Base-by-base conservation (phyloP, 2,113 vertebrate genomes). In the Calyptommatus sinebrachiatus region DNA sequence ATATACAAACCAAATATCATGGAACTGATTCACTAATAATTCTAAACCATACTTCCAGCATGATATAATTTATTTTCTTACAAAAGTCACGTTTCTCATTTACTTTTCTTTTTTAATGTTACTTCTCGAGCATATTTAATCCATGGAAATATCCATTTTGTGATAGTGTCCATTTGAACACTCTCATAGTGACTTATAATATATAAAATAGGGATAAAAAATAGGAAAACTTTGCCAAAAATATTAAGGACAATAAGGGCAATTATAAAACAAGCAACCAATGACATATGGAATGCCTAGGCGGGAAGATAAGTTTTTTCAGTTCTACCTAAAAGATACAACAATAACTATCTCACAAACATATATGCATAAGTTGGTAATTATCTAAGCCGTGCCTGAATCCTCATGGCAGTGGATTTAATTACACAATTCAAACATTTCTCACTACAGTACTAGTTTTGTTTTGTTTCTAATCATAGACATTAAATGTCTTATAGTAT, bases 1-100 rank as follows among this genome's bases (percentile, higher is more conserved):
- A 31, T 31, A 80, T 28, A 86, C 83, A 92, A 91, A 91, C 76
- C 79, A 87, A 91, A 11, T 57, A 26, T 21, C 35, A 16, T 3
- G 28, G 53, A 29, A 16, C 11, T 6, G 26, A 5, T 5, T 66
- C 16, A 29, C 3, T 48, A 65, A 76, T 1, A 21, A 63, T 82
- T 77, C 76, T 79, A 85, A 89, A 86, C 10, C 76, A 83, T 76
- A 79, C 83, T 71, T 85, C 79, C 70, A 68, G 31, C 24, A 1
- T 78, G 85, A 68, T 73, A 87, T 69, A 83, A 85, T 82, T 57
- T 68, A 9, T 57, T 26, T 28, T 73, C 45, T 57, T 31, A 35
- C 12, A 68, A 31, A 77, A 53, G 68, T 71, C 24, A 18, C 3
- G 9, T 28, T 57, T 68, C 57, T 7, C 14, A 20, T 77, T 24